Evolutionary conservation across 1,140 invertebrate species (phyloP), one percentile per base, ranked within the genome.

Genomic region (Nephotettix cincticeps): DNA sequence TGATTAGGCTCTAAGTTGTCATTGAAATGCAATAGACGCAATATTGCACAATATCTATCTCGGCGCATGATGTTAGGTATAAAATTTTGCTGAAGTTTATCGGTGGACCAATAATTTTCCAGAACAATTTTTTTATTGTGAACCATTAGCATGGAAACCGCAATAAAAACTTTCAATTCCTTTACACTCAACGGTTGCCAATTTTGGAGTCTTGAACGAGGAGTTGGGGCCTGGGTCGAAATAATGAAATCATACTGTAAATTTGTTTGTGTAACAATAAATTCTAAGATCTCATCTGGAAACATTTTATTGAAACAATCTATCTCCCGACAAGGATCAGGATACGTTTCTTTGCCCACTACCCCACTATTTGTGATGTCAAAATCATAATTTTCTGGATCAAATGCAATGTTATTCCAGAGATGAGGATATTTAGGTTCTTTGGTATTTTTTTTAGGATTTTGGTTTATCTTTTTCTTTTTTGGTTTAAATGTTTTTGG

Each of bases 11-110:
- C n/a, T 28, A 25, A 61, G 28, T 61, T 61, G 56, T 28, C 56
- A 23, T 1, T 6, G 27, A 61, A 27, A 28, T 61, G 56, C 27
- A 61, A 61, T 6, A 61, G 56, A 6, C 56, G 56, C 56, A 61
- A 61, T 6, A 61, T 61, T 3, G 56, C 27, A n/a, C 56, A 61
- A 61, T 61, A 61, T 27, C 56, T 61, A n/a, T 54, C 19, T 54
- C 47, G 47, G 19, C 6, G n/a, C 47, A 54, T 54, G 19, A 54
- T 4, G 47, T 61, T 61, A 25, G 56, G 56, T 11, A 61, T 61
- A 25, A 25, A 61, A n/a, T 61, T 61, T 61, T 6, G 56, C n/a
- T 61, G 56, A 11, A 61, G 56, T 61, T 61, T 61, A 27, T 61
- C 56, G n/a, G 28, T 61, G 4, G 56, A 61, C 21, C 56, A 30